These are phyloP conservation scores for Casuarius casuarius DNA, from an alignment of 2,113 vertebrate genomes.

Conservation along the genomic window DNA sequence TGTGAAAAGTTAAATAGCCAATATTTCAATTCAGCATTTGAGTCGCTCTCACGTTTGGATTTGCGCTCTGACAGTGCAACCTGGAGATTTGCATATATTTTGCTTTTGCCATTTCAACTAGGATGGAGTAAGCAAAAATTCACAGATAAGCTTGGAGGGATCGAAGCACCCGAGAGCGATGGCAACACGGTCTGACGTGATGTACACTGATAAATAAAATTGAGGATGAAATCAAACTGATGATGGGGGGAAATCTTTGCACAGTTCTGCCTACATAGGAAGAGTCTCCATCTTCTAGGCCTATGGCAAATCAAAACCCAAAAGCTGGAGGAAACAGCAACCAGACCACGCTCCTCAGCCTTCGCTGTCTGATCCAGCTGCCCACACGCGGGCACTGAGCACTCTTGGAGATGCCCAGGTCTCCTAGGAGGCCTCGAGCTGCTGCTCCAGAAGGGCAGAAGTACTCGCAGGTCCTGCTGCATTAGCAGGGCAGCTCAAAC, in stretches of 20 bases:
- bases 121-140: not conserved
- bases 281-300: not conserved
- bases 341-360: not conserved
- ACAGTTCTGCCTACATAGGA: not conserved
- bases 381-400: too few relatives aligned
- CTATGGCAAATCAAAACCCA: not conserved
- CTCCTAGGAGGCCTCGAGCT: not conserved
- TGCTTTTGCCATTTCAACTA: not conserved
- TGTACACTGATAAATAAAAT: not conserved
- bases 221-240: not conserved
- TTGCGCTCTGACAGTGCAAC: fast-evolving
- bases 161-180: not conserved
- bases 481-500: fast-evolving
- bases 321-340: not conserved
- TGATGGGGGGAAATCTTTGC: not conserved
- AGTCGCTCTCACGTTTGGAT: not conserved
- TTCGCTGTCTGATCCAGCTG: not conserved
- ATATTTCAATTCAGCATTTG: not conserved
- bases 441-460: not conserved
- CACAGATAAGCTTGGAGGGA: not conserved
- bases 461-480: not conserved
- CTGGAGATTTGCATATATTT: fast-evolving
- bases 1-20: not conserved
- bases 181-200: not conserved
- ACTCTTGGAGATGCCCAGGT: not conserved